These are phyloP conservation scores for Stigmatopora nigra DNA, from an alignment of 2,113 vertebrate species.

Conservation along the genomic window DNA sequence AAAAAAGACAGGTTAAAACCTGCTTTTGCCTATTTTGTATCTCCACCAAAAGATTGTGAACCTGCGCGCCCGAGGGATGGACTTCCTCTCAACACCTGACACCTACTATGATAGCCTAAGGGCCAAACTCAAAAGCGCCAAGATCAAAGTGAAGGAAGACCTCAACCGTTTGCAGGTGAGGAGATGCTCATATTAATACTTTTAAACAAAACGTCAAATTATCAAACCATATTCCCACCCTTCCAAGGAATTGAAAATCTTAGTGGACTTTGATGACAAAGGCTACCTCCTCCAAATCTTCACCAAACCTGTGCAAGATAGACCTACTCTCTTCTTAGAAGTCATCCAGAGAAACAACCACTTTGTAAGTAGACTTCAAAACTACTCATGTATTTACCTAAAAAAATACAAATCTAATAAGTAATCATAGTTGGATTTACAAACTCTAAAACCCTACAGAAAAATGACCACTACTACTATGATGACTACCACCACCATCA, in stretches of 20 bases:
- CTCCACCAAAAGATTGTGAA: conserved; percentile 64
- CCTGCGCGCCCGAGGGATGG: conserved; percentile 71
- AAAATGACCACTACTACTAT: no score
- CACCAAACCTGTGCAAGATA: conserved; percentile 77
- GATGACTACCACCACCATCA: no score
- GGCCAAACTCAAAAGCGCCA: conserved; percentile 69
- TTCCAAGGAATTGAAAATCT: conserved; percentile 72
- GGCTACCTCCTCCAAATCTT: conserved; percentile 82
- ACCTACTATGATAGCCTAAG: conserved; percentile 67
- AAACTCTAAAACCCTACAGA: no score
- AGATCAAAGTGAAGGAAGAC: conserved; percentile 78
- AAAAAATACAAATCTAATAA: no score
- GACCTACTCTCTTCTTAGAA: conserved; percentile 77
- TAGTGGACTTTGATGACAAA: conserved; percentile 78
- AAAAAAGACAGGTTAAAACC: conserved; percentile 19
- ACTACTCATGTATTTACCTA: no score
- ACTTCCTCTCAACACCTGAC: conserved; percentile 73
- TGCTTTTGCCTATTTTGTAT: not conserved
- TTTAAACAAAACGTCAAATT: not conserved
- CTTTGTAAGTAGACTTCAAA: conserved; percentile 59
- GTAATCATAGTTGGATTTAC: no score
- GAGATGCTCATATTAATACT: not conserved
- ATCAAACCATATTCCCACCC: not conserved
- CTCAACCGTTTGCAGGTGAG: conserved; percentile 70
- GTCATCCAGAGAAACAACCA: conserved; percentile 77